Percentiles rank a stretch among this genome's conserved stretches.
Evolutionary conservation across 2,113 vertebrate genomes (phyloP).

Genomic region (Taurulus bubalis): DNA sequence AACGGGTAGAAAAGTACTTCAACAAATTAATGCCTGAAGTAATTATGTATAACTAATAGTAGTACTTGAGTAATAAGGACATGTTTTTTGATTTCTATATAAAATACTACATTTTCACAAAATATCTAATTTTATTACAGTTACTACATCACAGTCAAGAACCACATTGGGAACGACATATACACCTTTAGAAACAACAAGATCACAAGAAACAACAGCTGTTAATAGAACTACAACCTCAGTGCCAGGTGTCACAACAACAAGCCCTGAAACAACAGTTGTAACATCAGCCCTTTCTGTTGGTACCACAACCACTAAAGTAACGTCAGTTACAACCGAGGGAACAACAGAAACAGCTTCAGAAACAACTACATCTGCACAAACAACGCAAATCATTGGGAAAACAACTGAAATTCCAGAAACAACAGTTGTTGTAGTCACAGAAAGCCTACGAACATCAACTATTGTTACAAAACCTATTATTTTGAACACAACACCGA

Average conservation of each 20-base stretch:
- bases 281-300: neutral
- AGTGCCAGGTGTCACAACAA: neutral
- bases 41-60: neutral
- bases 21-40: neutral
- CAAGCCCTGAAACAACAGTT: no score
- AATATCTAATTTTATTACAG: neutral
- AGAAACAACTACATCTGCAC: neutral
- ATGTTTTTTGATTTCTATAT: neutral
- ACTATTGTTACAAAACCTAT: neutral
- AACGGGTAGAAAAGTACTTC: neutral
- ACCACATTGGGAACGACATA: neutral
- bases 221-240: neutral
- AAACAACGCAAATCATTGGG: neutral
- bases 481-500: conserved; percentile 1
- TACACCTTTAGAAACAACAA: neutral
- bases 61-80: no score
- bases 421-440: neutral
- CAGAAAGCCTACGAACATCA: neutral
- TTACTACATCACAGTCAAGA: neutral
- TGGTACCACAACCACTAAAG: neutral
- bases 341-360: neutral
- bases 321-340: neutral
- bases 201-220: neutral
- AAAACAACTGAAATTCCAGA: neutral
- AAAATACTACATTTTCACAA: neutral